Evolutionary conservation across 2,113 vertebrate species (phyloP), one percentile per base, ranked within the genome.

Genomic region (Eulacestoma nigropectus): DNA sequence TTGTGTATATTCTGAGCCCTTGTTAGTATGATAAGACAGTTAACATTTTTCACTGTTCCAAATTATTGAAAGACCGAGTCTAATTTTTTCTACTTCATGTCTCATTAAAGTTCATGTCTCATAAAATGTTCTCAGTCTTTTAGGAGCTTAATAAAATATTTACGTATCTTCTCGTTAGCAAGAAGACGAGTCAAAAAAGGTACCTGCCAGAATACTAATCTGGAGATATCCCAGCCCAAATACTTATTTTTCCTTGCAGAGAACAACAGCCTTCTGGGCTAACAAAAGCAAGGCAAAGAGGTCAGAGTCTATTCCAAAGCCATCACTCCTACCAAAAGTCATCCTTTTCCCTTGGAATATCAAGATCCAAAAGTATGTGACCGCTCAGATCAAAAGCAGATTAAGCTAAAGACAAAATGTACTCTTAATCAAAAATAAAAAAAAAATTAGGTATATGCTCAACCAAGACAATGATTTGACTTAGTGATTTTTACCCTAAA

Each of bases 111-210:
- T 86, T 91, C 72, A 62, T 26, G 30, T 91, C 80, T 94, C 80
- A 92, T 81, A 78, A 91, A 69, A 89, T 59, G 62, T 87, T 79
- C 87, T 93, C 91, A 85, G 67, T 44, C 74, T 68, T 85, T 84
- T 42, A 80, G 67, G 33, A 46, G 78, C 74, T 91, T 89, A 79
- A 93, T 91, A 59, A 97, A 93, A 95, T 94, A 96, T 94, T 96
- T 87, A 95, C n/a, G 6, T 60, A 76, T 74, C 74, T 90, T 96
- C 87, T 85, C 50, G 47, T 94, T 82, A 96, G 62, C 42, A 74
- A 73, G 59, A 92, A 60, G 77, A 72, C 11, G 37, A n/a, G 27
- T 64, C 70, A 63, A 41, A 83, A 77, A 94, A 67, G 59, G 29
- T 59, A 83, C 20, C 44, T 77, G 12, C 30, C 68, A 89, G 88